Evolutionary conservation across 2,113 vertebrate species (phyloP).

Genomic region (Gallinago undulata): DNA sequence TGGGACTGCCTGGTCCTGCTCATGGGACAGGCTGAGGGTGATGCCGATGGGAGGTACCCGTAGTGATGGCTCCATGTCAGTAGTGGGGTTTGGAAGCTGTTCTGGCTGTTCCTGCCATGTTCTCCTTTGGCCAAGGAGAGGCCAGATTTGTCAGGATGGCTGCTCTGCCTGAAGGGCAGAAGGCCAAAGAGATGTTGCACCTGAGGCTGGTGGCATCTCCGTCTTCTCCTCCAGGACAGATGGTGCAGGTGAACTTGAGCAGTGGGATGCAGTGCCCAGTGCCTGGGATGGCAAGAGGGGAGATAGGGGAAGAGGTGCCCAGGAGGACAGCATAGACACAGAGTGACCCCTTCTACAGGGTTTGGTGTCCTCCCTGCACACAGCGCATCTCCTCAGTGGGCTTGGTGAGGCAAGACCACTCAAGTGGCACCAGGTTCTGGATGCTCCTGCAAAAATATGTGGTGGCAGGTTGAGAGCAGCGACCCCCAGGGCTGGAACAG

Average conservation of each 20-base stretch:
- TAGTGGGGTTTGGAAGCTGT: not conserved
- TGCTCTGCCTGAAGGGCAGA: not conserved
- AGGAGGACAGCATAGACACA: fast-evolving
- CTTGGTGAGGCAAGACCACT: fast-evolving
- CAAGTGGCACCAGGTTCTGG: not conserved
- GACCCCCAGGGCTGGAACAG: not conserved
- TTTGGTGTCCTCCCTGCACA: not conserved
- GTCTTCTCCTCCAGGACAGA: not conserved
- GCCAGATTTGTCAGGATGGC: fast-evolving
- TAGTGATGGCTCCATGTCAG: not conserved
- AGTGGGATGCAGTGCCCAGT: not conserved
- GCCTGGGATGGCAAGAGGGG: not conserved
- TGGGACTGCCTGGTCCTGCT: not conserved
- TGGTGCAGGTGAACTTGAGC: not conserved
- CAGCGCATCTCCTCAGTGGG: fast-evolving
- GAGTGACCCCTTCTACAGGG: not conserved
- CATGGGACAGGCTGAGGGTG: not conserved
- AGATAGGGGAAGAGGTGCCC: not conserved
- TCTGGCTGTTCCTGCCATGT: not conserved
- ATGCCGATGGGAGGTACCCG: not conserved
- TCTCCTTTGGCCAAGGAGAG: not conserved
- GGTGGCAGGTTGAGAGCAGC: not conserved
- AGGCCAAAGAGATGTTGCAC: not conserved
- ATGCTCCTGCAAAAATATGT: not conserved
- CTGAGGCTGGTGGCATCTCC: not conserved